Conservation (phyloP, 2,797 vertebrate species). For the Momotus momota region DNA sequence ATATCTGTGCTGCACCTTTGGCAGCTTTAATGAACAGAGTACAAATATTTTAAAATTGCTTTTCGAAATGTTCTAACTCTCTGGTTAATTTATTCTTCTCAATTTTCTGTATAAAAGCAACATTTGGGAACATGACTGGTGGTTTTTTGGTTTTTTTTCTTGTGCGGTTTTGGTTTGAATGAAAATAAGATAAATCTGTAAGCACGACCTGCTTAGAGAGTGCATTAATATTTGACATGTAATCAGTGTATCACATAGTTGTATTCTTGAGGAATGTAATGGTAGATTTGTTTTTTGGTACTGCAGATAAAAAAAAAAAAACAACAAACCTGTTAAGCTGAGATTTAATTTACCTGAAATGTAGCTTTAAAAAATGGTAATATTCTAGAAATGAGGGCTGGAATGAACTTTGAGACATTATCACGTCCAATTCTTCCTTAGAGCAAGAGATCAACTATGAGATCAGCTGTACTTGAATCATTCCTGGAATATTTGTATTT, state of each 20-base stretch:
- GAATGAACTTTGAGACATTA: background rate
- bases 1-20: background rate
- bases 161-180: background rate
- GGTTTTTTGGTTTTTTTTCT: background rate
- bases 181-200: background rate
- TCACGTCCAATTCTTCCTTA: background rate
- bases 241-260: background rate
- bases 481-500: background rate
- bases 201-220: background rate
- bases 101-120: background rate
- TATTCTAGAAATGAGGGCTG: background rate
- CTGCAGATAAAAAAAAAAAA: background rate
- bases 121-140: background rate
- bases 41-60: background rate
- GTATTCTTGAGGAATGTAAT: background rate
- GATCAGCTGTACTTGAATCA: background rate
- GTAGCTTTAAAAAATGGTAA: background rate
- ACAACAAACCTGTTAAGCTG: background rate
- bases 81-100: background rate
- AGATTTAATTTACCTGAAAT: background rate
- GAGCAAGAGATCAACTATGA: background rate
- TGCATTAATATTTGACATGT: background rate
- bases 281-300: background rate
- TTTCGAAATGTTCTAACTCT: background rate
- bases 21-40: background rate